Percentiles rank a stretch among this genome's conserved stretches.
Conservation (phyloP, 2,888 invertebrate species). For the Eledona agricola region DNA sequence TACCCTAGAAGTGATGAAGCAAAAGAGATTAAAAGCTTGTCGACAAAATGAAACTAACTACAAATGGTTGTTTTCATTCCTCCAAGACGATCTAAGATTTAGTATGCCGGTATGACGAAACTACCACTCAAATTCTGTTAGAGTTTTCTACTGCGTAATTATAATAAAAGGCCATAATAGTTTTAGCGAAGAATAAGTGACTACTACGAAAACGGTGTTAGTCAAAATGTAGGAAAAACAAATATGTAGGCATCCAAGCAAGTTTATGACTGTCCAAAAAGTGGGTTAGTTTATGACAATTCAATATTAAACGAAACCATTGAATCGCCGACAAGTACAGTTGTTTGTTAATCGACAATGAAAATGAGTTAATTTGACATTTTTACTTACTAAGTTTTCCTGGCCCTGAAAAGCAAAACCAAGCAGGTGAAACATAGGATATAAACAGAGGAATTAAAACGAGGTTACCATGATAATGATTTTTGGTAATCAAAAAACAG, state of each 20-base stretch:
- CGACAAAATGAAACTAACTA: slow-evolving; percentile 2
- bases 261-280: no score
- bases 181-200: slow-evolving; percentile 22
- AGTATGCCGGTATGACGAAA: slow-evolving; percentile 20
- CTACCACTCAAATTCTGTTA: slow-evolving; percentile 47
- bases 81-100: slow-evolving; percentile 22
- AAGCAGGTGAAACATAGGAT: slow-evolving; percentile 56
- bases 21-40: slow-evolving; percentile 6
- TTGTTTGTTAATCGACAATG: slow-evolving; percentile 16
- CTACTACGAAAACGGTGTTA: slow-evolving; percentile 5
- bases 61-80: slow-evolving; percentile 14
- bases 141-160: slow-evolving; percentile 44
- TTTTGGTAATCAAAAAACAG: slow-evolving; percentile 18
- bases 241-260: no score
- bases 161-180: slow-evolving; percentile 51
- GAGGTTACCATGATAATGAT: slow-evolving; percentile 41
- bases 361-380: slow-evolving; percentile 16
- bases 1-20: slow-evolving; percentile 73
- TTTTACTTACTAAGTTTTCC: slow-evolving; percentile 73
- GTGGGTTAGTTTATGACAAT: no score
- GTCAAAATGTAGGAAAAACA: slow-evolving; percentile 14
- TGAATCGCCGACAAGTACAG: no score
- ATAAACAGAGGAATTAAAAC: slow-evolving; percentile 50
- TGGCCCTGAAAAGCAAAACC: slow-evolving; percentile 69
- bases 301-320: no score